Percentiles rank a stretch among this genome's conserved stretches.
Evolutionary conservation across 2,888 invertebrate species (phyloP).

Genomic region (Lasius platythorax): DNA sequence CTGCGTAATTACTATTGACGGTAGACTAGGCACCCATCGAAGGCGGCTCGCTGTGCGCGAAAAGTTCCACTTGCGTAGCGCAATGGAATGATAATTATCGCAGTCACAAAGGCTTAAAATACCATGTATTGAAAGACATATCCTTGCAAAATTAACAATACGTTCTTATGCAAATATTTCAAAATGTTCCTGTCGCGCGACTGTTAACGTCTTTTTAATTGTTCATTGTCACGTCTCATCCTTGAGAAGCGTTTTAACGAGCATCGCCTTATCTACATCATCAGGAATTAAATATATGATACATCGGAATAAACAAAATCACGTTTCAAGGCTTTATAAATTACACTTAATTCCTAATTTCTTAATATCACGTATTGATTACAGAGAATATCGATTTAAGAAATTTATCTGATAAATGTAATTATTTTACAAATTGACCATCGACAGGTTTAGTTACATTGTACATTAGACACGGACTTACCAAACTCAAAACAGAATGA

Average conservation of each 20-base stretch:
- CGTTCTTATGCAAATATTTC: neutral
- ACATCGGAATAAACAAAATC: neutral
- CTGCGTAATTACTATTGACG: conserved; percentile 36
- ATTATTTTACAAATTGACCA: conserved; percentile 6
- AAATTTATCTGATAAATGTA: neutral
- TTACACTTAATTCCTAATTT: neutral
- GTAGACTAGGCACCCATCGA: conserved; percentile 25
- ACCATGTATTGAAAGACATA: neutral
- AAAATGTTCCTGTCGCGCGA: neutral
- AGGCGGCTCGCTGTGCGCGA: conserved; percentile 12
- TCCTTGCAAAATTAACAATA: conserved; percentile 1
- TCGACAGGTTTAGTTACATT: conserved; percentile 3
- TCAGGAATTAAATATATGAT: neutral
- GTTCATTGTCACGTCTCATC: neutral
- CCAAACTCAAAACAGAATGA: conserved; percentile 35
- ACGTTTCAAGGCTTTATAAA: neutral
- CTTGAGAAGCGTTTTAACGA: neutral
- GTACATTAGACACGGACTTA: conserved; percentile 17
- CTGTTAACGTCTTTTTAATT: neutral
- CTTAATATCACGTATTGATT: neutral
- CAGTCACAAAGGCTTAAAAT: conserved; percentile 23
- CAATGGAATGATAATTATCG: conserved; percentile 28
- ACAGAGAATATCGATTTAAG: neutral
- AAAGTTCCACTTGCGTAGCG: conserved; percentile 29
- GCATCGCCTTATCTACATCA: neutral